Conservation (phyloP, 2,797 vertebrate species). For the Falco novaeseelandiae region DNA sequence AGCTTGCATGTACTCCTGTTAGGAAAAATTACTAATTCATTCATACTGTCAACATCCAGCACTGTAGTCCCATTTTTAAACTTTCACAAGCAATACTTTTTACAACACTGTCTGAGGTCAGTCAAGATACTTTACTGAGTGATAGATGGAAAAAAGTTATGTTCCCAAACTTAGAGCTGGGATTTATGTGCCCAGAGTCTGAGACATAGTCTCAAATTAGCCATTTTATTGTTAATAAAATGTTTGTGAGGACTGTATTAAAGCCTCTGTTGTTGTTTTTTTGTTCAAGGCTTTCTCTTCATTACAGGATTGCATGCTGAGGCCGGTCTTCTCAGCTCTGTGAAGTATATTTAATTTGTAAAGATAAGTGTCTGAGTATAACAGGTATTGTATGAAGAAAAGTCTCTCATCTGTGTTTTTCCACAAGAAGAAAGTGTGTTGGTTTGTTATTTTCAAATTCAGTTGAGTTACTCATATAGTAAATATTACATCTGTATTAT, state of each 20-base stretch:
- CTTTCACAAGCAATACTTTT: too few relatives aligned
- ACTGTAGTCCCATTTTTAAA: too few relatives aligned
- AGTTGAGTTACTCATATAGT: neutral
- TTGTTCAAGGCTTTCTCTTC: slow-evolving; percentile 81
- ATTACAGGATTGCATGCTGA: slow-evolving; percentile 84
- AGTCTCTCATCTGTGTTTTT: neutral
- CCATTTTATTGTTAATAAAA: neutral
- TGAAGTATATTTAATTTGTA: slow-evolving; percentile 86
- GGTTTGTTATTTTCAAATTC: neutral
- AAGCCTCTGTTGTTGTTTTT: slow-evolving; percentile 36
- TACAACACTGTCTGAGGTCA: too few relatives aligned
- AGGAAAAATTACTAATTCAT: neutral
- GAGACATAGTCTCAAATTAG: too few relatives aligned
- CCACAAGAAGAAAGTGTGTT: neutral
- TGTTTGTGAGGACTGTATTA: slow-evolving; percentile 36
- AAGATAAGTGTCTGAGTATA: slow-evolving; percentile 73
- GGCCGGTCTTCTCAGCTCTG: slow-evolving; percentile 81
- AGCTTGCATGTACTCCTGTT: neutral
- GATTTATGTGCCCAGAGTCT: too few relatives aligned
- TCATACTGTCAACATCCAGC: too few relatives aligned
- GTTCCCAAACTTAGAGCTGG: too few relatives aligned
- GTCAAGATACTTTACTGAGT: too few relatives aligned
- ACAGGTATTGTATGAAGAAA: neutral
- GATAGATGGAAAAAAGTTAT: too few relatives aligned
- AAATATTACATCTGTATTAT: neutral